phyloP scores from a whole-genome alignment of 1,140 invertebrate genomes.

The Tetragonula clypearis region DNA sequence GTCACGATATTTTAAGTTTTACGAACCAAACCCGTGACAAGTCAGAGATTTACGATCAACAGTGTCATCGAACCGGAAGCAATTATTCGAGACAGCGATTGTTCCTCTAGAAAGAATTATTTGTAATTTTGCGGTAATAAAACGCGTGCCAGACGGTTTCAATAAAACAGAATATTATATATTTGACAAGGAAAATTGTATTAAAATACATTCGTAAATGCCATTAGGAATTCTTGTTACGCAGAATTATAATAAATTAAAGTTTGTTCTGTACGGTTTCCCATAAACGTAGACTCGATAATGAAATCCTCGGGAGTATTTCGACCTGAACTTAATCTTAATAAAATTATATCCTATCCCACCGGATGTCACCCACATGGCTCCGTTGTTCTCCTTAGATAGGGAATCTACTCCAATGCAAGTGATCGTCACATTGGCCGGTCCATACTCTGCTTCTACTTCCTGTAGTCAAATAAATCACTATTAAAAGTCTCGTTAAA shows the following conservation, averaged over 20 bases:
- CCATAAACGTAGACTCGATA: conserved; percentile 70
- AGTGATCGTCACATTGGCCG: conserved; percentile 60
- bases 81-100: neutral
- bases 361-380: conserved; percentile 64
- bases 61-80: neutral
- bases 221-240: too few relatives aligned
- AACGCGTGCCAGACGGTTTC: neutral
- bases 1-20: conserved; percentile 53
- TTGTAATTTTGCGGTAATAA: neutral
- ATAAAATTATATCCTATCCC: conserved; percentile 67
- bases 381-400: conserved; percentile 63
- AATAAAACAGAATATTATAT: neutral
- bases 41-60: conserved; percentile 12
- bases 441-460: conserved; percentile 69
- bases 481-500: neutral
- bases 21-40: neutral
- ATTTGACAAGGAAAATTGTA: neutral
- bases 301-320: conserved; percentile 59
- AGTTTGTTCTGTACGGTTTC: conserved; percentile 22
- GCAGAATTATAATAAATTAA: neutral
- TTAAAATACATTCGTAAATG: neutral
- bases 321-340: conserved; percentile 68
- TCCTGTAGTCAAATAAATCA: conserved; percentile 55
- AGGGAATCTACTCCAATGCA: conserved; percentile 69
- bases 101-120: neutral